Conservation (phyloP, 2,113 vertebrate species). For the Proteles cristata region DNA sequence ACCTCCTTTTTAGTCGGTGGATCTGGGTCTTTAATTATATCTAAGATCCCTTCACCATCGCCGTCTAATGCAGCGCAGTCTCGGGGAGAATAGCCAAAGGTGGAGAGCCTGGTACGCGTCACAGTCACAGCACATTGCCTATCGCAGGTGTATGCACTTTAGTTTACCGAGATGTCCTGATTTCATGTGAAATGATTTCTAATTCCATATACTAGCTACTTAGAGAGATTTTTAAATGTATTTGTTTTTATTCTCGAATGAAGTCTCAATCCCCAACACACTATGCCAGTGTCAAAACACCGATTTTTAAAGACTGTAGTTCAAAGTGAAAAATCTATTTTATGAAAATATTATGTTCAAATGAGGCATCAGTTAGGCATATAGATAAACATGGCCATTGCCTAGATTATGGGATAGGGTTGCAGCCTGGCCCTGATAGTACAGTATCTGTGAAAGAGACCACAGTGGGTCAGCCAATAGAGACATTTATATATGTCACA, state of each 20-base stretch:
- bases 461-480: not conserved
- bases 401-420: not conserved
- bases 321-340: not conserved
- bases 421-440: not conserved
- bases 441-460: not conserved
- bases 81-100: not conserved
- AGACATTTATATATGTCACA: not conserved
- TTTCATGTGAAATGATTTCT: slow-evolving; percentile 18
- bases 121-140: not conserved
- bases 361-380: not conserved
- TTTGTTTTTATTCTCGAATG: not conserved
- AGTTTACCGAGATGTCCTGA: not conserved
- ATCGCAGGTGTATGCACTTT: not conserved
- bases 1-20: not conserved
- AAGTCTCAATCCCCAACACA: not conserved
- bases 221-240: not conserved
- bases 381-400: not conserved
- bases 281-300: not conserved
- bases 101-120: not conserved
- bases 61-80: not conserved
- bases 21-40: not conserved
- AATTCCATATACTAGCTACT: not conserved
- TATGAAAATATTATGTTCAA: not conserved
- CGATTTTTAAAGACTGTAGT: not conserved
- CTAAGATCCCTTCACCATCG: not conserved